Evolutionary conservation across 2,797 vertebrate species (phyloP).

Genomic region (Pantherophis vulpinus): DNA sequence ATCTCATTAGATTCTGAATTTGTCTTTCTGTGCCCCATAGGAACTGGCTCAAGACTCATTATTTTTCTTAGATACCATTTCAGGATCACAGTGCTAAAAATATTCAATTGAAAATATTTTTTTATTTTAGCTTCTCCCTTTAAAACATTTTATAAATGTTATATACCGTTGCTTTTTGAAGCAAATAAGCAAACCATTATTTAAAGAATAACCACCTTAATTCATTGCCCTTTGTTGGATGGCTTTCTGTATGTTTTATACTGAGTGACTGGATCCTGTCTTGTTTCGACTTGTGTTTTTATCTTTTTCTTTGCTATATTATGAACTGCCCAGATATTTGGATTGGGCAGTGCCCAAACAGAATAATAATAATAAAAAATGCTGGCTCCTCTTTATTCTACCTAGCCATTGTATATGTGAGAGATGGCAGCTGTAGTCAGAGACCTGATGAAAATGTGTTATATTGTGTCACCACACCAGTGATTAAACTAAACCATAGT

Average conservation of each 20-base stretch:
- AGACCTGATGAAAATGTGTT: not conserved
- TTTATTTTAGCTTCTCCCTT: too few relatives aligned
- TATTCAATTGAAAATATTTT: too few relatives aligned
- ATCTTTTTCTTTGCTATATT: not conserved
- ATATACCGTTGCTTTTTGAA: too few relatives aligned
- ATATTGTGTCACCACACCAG: not conserved
- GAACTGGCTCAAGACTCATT: conserved; percentile 5
- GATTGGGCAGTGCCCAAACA: not conserved
- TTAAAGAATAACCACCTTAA: too few relatives aligned
- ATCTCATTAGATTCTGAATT: conserved; percentile 40
- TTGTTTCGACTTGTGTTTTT: too few relatives aligned
- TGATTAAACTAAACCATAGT: not conserved
- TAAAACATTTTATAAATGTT: too few relatives aligned
- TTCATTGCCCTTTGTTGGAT: too few relatives aligned
- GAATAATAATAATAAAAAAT: not conserved
- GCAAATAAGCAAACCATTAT: too few relatives aligned
- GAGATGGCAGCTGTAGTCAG: not conserved
- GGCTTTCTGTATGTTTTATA: too few relatives aligned
- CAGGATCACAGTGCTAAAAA: too few relatives aligned
- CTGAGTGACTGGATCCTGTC: too few relatives aligned
- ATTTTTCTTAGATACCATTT: too few relatives aligned
- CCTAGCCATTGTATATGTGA: not conserved
- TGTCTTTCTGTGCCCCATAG: not conserved
- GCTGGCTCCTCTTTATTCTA: not conserved
- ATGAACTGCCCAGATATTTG: not conserved